Conservation (phyloP, 2,797 vertebrate genomes). For the Acrossocheilus wenchowensis region DNA sequence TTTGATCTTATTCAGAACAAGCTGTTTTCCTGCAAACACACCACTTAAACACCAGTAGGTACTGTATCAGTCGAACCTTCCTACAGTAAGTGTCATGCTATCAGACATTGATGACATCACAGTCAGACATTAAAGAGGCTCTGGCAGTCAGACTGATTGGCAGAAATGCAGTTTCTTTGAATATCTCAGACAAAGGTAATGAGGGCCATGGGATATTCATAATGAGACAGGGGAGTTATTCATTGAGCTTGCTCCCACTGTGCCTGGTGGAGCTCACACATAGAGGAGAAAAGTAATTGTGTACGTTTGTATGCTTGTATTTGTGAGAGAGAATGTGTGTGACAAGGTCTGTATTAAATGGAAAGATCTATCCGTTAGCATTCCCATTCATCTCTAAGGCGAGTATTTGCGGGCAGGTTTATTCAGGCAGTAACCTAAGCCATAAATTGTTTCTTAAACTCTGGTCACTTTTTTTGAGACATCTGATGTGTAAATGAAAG, state of each 20-base stretch:
- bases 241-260: slow-evolving; percentile 16
- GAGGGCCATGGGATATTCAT: slow-evolving; percentile 33
- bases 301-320: neutral
- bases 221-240: slow-evolving; percentile 22
- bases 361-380: neutral
- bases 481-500: neutral
- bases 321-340: neutral
- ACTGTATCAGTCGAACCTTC: slow-evolving; percentile 9
- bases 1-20: neutral
- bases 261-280: slow-evolving; percentile 14
- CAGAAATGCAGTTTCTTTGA: slow-evolving; percentile 9
- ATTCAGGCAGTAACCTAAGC: neutral
- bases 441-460: neutral
- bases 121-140: slow-evolving; percentile 1
- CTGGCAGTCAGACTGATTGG: slow-evolving; percentile 13
- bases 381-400: too few species aligned
- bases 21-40: neutral
- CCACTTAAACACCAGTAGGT: neutral
- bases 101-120: slow-evolving; percentile 11
- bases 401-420: neutral
- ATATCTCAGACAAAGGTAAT: slow-evolving; percentile 46
- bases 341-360: neutral
- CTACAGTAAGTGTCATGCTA: slow-evolving; percentile 9
- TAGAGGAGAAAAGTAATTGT: slow-evolving; percentile 32
- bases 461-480: neutral